These are phyloP conservation scores for Achroia grisella DNA, from an alignment of 1,140 invertebrate genomes.

Conservation along the genomic window DNA sequence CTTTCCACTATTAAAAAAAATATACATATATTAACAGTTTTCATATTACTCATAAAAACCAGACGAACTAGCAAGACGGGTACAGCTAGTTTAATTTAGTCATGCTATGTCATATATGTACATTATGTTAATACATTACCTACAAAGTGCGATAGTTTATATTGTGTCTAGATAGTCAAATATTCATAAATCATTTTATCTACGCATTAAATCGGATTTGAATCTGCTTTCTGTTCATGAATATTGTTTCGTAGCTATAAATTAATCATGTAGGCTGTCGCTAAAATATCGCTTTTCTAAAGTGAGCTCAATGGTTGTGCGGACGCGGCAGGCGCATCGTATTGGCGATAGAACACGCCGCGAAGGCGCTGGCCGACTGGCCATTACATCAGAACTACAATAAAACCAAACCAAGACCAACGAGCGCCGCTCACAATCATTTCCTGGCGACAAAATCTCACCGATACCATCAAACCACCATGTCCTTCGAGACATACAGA, in stretches of 20 bases:
- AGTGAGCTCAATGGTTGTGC: constrained; percentile 40
- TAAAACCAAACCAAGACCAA: constrained; percentile 30
- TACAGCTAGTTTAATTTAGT: no score
- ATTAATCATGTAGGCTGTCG: constrained; percentile 71
- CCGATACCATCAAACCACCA: constrained; percentile 57
- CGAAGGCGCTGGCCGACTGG: constrained; percentile 24
- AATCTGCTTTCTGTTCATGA: constrained; percentile 43
- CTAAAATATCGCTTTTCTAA: constrained; percentile 63
- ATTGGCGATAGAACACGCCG: constrained; percentile 47
- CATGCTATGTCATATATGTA: no score
- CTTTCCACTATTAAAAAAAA: no score
- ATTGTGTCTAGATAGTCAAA: constrained; percentile 7
- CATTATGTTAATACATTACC: no score
- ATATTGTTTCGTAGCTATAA: constrained; percentile 62
- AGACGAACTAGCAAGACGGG: no score
- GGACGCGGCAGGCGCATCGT: constrained; percentile 29
- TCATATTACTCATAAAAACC: no score
- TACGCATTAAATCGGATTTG: constrained; percentile 63
- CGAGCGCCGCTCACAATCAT: constrained; percentile 38
- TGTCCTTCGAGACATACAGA: constrained; percentile 40
- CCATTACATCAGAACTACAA: constrained; percentile 16
- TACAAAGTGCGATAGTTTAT: no score
- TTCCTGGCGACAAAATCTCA: constrained; percentile 65
- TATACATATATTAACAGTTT: no score
- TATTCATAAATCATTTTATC: constrained; percentile 65